Conservation (phyloP, 2,113 vertebrate species). For the Myrmophylax atrothorax region DNA sequence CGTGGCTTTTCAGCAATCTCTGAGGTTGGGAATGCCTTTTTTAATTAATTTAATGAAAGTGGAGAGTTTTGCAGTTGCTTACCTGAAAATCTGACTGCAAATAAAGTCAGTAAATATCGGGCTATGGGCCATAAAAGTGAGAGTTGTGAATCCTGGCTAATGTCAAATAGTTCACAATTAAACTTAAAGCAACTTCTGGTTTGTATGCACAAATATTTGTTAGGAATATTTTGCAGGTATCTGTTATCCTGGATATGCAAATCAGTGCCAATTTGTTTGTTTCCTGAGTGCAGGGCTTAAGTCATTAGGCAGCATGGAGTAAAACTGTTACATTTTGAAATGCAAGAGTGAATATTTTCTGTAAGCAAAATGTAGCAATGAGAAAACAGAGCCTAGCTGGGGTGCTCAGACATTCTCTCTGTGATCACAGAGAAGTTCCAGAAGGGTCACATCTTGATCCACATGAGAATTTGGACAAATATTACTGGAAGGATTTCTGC, state of each 20-base stretch:
- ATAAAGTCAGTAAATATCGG: neutral
- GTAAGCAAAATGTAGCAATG: neutral
- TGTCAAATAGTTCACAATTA: neutral
- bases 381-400: neutral
- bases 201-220: neutral
- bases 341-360: neutral
- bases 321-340: neutral
- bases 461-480: neutral
- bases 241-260: neutral
- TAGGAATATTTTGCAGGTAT: neutral
- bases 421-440: neutral
- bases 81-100: neutral
- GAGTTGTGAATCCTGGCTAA: neutral
- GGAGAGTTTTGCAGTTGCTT: neutral
- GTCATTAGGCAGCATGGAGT: neutral
- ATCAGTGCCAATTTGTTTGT: neutral
- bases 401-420: neutral
- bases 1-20: neutral
- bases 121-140: neutral
- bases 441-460: neutral
- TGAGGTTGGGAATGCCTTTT: neutral
- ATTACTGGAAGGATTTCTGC: neutral
- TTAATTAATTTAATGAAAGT: neutral
- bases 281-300: neutral
- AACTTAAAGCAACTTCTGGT: neutral